Evolutionary conservation across 92 coral and sea anemone genomes (phyloP).

Genomic region (Actinernus sp.): DNA sequence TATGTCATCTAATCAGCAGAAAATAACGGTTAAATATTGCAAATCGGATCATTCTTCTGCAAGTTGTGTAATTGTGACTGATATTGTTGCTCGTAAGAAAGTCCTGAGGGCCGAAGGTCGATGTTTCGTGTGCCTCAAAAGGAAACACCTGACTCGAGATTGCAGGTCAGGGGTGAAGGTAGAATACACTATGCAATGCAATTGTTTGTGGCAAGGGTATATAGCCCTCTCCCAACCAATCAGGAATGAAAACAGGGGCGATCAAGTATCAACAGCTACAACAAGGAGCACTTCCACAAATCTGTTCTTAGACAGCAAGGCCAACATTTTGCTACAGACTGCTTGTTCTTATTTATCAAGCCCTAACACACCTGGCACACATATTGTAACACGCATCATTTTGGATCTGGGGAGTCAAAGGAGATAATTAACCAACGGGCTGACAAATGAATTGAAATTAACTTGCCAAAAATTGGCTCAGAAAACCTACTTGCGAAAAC

Average conservation of each 20-base stretch:
- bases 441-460: conserved; percentile 14
- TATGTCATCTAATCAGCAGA: no score
- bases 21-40: no score
- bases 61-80: conserved; percentile 31
- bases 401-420: conserved; percentile 47
- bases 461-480: conserved; percentile 11
- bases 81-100: conserved; percentile 19
- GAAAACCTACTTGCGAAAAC: conserved; percentile 44
- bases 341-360: not conserved
- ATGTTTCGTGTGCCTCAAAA: conserved; percentile 33
- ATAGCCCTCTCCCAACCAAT: not conserved
- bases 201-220: not conserved
- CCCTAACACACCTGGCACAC: not conserved
- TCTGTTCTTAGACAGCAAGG: not conserved
- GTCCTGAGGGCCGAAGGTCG: conserved; percentile 25
- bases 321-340: not conserved
- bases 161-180: conserved; percentile 12
- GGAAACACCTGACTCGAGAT: conserved; percentile 19
- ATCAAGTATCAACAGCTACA: not conserved
- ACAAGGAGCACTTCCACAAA: not conserved
- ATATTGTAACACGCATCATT: not conserved
- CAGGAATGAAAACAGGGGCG: not conserved
- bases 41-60: no score
- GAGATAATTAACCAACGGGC: conserved; percentile 20
- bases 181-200: not conserved